Base-by-base conservation (phyloP, 1,140 invertebrate genomes). In the Nasonia giraulti region DNA sequence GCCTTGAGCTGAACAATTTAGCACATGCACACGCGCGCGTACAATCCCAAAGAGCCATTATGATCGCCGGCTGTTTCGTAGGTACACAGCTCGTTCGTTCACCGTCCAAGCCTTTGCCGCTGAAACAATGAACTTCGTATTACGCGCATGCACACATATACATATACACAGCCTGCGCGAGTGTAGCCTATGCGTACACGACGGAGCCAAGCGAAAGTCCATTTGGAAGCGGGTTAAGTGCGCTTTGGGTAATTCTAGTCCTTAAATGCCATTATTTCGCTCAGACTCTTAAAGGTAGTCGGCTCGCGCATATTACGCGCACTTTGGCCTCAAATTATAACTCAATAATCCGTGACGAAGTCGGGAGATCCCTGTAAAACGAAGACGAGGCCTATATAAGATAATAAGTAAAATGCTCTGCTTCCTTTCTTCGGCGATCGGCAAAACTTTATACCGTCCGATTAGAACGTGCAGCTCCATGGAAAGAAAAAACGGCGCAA, bases 161-260 rank as follows among this genome's bases (percentile, higher is more conserved):
- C 73, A 23, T 23, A 27, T 27, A 27, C 23, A 23, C 3, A 23
- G 7, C 55, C 69, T 69, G 31, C 14, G 62, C 37, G n/a, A 7
- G n/a, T 27, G 44, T 5, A 62, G n/a, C 47, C 62, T 27, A 33
- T 40, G n/a, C 75, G 75, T 37, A 40, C 75, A 23, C 44, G 44
- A 27, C 11, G 14, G 11, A 40, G 47, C 40, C 31, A 44, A 85
- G 79, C 86, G 87, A 90, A 91, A 89, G 87, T 90, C 90, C 89
- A 87, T 89, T 88, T 88, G 86, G 87, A 90, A 90, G 88, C 88
- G 85, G 89, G 90, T 90, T 91, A 90, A 90, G 90, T 89, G 86
- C 86, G 85, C 83, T 89, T 87, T 86, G 86, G 88, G 87, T 89
- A 89, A 90, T 90, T 89, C 83, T 85, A 87, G 85, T 89, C 87